These are phyloP conservation scores for Ispidina lecontei DNA, from an alignment of 2,797 vertebrate species.

Conservation along the genomic window DNA sequence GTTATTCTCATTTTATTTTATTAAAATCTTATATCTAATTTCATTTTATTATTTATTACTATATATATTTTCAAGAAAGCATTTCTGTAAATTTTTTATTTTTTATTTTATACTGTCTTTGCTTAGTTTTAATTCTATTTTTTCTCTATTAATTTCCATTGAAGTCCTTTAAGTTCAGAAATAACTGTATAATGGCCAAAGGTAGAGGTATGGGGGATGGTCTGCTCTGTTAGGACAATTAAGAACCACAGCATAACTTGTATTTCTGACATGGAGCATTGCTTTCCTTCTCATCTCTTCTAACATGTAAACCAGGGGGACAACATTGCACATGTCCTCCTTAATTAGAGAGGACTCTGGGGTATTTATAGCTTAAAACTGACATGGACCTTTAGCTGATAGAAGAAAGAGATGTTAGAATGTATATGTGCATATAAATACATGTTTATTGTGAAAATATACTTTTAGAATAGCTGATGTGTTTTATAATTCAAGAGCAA, in stretches of 20 bases:
- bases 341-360: not conserved
- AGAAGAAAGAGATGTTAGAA: not conserved
- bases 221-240: not conserved
- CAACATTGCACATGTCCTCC: not conserved
- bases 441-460: too few species aligned
- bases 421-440: rapidly evolving
- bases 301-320: not conserved
- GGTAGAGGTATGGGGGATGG: not conserved
- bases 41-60: too few species aligned
- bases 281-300: not conserved
- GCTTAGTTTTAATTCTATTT: not conserved
- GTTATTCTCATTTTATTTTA: not conserved
- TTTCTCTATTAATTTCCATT: not conserved
- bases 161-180: not conserved
- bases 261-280: not conserved
- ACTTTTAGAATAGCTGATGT: not conserved
- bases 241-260: rapidly evolving
- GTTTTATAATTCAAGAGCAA: not conserved
- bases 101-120: not conserved
- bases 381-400: not conserved
- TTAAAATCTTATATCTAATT: too few species aligned
- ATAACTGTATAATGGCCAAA: not conserved
- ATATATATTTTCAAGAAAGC: not conserved
- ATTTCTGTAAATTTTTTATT: not conserved
- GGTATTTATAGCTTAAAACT: not conserved